Evolutionary conservation across 2,113 vertebrate species (phyloP).

Genomic region (Oncorhynchus kisutch): DNA sequence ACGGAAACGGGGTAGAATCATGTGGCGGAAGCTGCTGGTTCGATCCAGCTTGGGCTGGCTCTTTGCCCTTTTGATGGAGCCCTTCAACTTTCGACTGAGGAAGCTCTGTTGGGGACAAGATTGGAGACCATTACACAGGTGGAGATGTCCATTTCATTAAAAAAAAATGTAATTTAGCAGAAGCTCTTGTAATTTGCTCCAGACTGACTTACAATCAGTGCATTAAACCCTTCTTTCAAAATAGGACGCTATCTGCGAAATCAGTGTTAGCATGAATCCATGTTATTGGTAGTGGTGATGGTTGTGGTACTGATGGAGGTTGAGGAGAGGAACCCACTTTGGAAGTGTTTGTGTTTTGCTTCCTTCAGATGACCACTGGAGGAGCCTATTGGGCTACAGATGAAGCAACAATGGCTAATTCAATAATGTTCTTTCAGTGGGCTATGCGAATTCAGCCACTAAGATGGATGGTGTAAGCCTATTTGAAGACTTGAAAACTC

Average conservation of each 20-base stretch:
- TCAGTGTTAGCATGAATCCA: neutral
- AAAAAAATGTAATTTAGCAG: no score
- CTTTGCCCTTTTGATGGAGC: conserved; percentile 93
- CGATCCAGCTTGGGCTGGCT: conserved; percentile 93
- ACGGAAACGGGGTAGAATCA: conserved; percentile 90
- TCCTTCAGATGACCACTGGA: conserved; percentile 19
- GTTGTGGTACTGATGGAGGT: no score
- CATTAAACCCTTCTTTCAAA: no score
- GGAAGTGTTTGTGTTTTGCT: neutral
- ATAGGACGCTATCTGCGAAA: neutral
- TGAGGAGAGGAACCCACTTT: no score
- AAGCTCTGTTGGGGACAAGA: conserved; percentile 76
- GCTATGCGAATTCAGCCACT: neutral
- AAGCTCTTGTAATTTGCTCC: no score
- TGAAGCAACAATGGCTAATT: neutral
- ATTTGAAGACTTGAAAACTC: neutral
- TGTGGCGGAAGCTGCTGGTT: conserved; percentile 92
- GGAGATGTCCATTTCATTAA: no score
- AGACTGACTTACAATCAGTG: no score
- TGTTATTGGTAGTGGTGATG: neutral
- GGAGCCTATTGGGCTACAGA: conserved; percentile 13
- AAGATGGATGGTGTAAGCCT: neutral
- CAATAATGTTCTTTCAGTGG: neutral
- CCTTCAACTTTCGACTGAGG: conserved; percentile 88
- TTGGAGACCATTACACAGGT: no score